phyloP scores from a whole-genome alignment of 2,797 vertebrate genomes.

The Cheirogaleus major region DNA sequence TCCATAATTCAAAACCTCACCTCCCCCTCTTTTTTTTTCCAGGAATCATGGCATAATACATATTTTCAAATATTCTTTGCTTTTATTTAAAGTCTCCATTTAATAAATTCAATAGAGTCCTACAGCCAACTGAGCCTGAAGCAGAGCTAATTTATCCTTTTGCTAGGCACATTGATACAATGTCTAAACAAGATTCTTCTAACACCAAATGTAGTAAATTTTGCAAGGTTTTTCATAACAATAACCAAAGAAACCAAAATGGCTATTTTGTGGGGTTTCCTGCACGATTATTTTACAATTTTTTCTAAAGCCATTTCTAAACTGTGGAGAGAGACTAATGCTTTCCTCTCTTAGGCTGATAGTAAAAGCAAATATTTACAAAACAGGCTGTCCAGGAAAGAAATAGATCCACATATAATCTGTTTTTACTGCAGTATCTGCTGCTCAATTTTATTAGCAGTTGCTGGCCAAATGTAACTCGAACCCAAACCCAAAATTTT shows the following conservation, averaged over 20 bases:
- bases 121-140: neutral
- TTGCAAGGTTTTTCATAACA: constrained; percentile 44
- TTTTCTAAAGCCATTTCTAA: constrained; percentile 76
- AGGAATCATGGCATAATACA: neutral
- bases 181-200: constrained; percentile 2
- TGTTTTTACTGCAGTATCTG: constrained; percentile 73
- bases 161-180: neutral
- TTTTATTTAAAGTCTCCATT: neutral
- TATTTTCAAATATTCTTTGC: constrained; percentile 17
- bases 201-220: neutral
- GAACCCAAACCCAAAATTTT: constrained; percentile 80
- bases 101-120: constrained; percentile 4
- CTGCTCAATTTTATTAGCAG: constrained; percentile 82
- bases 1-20: neutral
- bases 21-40: neutral
- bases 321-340: constrained; percentile 42
- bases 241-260: constrained; percentile 45
- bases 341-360: constrained; percentile 64
- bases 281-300: constrained; percentile 65
- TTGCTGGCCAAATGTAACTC: constrained; percentile 81
- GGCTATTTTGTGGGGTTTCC: neutral
- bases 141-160: constrained; percentile 10
- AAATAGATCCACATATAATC: constrained; percentile 80
- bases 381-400: constrained; percentile 70
- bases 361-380: constrained; percentile 79